These are phyloP conservation scores for Mormyrops attenuatus DNA, from an alignment of 2,797 vertebrate genomes.

Conservation along the genomic window DNA sequence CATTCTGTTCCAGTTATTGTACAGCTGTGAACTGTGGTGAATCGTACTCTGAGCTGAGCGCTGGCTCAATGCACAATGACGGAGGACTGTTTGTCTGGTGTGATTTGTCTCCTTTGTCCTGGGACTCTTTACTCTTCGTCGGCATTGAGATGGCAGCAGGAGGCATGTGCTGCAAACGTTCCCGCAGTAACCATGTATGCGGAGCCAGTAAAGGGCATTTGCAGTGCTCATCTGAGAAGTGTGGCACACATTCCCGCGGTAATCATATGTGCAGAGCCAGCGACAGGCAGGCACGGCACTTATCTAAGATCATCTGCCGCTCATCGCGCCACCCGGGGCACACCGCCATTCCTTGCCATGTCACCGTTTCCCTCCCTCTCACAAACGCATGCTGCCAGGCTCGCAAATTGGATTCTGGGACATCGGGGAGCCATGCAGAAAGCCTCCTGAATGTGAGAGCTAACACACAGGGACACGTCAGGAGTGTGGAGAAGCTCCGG, in stretches of 20 bases:
- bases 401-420: neutral
- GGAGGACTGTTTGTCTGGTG: neutral
- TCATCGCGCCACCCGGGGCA: neutral
- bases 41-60: neutral
- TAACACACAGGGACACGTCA: neutral
- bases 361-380: neutral
- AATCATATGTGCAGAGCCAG: neutral
- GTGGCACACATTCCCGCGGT: neutral
- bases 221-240: too few relatives aligned
- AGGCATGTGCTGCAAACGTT: neutral
- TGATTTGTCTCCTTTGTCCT: constrained; percentile 4
- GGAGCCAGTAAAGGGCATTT: neutral
- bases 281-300: neutral
- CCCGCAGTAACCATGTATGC: neutral
- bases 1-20: neutral
- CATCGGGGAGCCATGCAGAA: neutral
- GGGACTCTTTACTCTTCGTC: neutral
- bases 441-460: neutral
- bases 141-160: neutral
- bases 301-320: neutral
- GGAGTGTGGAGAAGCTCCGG: neutral
- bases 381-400: neutral
- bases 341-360: neutral
- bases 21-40: constrained; percentile 10
- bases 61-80: neutral